These are phyloP conservation scores for Tetheella fluctuosa DNA, from an alignment of 2,888 invertebrate species.

Conservation along the genomic window DNA sequence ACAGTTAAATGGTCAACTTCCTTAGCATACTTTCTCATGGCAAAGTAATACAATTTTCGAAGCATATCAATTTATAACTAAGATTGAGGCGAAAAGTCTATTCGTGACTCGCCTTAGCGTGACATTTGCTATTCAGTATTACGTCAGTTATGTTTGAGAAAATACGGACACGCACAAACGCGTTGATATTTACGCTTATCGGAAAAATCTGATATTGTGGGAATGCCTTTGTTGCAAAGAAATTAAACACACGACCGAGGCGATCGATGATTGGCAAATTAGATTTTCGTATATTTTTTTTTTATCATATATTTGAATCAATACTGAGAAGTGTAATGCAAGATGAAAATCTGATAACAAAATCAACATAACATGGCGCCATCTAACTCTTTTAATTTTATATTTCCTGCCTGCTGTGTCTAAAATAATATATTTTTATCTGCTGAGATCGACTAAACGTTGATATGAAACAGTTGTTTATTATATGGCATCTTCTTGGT, in stretches of 20 bases:
- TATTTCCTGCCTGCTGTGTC: too few species aligned
- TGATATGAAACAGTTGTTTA: too few species aligned
- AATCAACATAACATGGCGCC: too few species aligned
- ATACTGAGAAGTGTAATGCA: too few species aligned
- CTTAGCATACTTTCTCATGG: background rate
- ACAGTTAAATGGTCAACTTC: background rate
- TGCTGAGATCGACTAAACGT: too few species aligned
- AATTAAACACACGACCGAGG: background rate
- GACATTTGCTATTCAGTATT: conserved; percentile 28
- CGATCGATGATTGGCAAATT: background rate
- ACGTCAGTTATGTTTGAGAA: conserved; percentile 27
- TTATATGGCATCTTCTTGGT: too few species aligned
- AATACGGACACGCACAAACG: conserved; percentile 28
- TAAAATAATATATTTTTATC: too few species aligned
- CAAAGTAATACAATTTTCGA: background rate
- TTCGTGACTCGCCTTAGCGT: conserved; percentile 26
- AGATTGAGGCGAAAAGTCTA: conserved; percentile 10
- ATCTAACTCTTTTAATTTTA: too few species aligned
- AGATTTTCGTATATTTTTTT: background rate
- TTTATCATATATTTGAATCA: background rate
- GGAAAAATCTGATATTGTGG: conserved; percentile 8
- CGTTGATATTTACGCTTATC: conserved; percentile 15
- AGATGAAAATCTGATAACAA: too few species aligned
- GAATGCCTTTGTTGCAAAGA: conserved; percentile 13
- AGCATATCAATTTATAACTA: conserved; percentile 1